phyloP scores from a whole-genome alignment of 2,113 vertebrate species.

The Odontophorus gujanensis region DNA sequence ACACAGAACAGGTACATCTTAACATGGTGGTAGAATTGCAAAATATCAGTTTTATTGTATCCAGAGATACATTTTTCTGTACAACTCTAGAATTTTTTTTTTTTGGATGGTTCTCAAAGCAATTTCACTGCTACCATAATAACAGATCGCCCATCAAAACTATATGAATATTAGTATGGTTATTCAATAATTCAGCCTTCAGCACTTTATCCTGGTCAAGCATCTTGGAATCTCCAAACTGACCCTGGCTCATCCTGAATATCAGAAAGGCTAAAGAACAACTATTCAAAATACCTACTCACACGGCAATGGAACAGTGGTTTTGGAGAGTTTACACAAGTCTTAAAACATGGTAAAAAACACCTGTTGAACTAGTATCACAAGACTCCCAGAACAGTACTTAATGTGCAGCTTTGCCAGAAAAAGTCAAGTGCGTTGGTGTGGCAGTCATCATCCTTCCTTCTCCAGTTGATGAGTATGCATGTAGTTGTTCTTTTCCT shows the following conservation, averaged over 20 bases:
- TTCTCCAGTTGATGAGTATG: not conserved
- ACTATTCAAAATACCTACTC: not conserved
- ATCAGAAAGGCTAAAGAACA: not conserved
- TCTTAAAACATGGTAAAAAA: slow-evolving; percentile 21
- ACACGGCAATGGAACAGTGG: not conserved
- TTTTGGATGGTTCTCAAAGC: slow-evolving; percentile 59
- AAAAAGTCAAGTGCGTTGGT: not conserved
- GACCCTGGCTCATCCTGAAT: not conserved
- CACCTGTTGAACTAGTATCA: not conserved
- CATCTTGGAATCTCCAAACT: not conserved
- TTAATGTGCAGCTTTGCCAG: not conserved
- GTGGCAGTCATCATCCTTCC: not conserved
- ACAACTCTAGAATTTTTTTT: not conserved
- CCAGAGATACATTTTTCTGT: slow-evolving; percentile 15
- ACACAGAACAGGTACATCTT: not conserved
- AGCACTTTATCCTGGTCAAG: not conserved
- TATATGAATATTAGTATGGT: not conserved
- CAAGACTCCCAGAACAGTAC: not conserved
- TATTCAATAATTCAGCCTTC: slow-evolving; percentile 2
- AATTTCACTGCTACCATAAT: slow-evolving; percentile 37
- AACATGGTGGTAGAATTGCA: not conserved
- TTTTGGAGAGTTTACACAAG: not conserved
- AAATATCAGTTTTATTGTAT: not conserved
- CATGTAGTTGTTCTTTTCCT: not conserved
- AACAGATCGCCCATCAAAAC: slow-evolving; percentile 19